These are phyloP conservation scores for Sebastes hubbsi DNA, from an alignment of 2,797 vertebrate species.

Conservation along the genomic window DNA sequence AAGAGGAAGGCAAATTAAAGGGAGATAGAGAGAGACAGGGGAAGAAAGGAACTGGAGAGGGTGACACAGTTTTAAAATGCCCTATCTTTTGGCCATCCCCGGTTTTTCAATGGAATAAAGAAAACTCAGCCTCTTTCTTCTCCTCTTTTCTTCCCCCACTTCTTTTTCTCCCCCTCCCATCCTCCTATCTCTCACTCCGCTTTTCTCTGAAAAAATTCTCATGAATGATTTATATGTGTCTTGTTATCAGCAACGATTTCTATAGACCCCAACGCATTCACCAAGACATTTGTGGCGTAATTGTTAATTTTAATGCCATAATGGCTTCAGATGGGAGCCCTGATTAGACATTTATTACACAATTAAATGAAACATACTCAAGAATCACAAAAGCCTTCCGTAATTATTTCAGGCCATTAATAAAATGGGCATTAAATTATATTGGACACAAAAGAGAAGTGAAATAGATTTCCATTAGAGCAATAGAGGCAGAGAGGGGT, in stretches of 20 bases:
- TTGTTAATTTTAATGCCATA: slow-evolving; percentile 99
- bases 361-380: slow-evolving; percentile 99
- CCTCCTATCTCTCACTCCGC: slow-evolving; percentile 82
- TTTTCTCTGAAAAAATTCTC: slow-evolving; percentile 91
- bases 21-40: slow-evolving; percentile 83
- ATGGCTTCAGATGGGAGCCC: slow-evolving; percentile 99
- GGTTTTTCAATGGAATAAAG: slow-evolving; percentile 98
- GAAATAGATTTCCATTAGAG: slow-evolving; percentile 99
- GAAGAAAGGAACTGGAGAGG: slow-evolving; percentile 82
- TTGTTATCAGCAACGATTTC: slow-evolving; percentile 99
- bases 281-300: slow-evolving; percentile 97
- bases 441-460: slow-evolving; percentile 99
- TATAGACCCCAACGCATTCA: slow-evolving; percentile 98
- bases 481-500: slow-evolving; percentile 99
- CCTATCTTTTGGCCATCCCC: slow-evolving; percentile 95
- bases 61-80: slow-evolving; percentile 88
- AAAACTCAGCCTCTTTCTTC: slow-evolving; percentile 84
- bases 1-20: slow-evolving; percentile 89
- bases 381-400: slow-evolving; percentile 99
- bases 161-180: slow-evolving; percentile 78
- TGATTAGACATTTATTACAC: slow-evolving; percentile 99
- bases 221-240: slow-evolving; percentile 99
- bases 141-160: slow-evolving; percentile 78
- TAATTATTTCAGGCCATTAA: slow-evolving; percentile 99
- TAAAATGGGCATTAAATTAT: slow-evolving; percentile 99